Evolutionary conservation across 2,113 vertebrate genomes (phyloP).

Genomic region (Cavia porcellus): DNA sequence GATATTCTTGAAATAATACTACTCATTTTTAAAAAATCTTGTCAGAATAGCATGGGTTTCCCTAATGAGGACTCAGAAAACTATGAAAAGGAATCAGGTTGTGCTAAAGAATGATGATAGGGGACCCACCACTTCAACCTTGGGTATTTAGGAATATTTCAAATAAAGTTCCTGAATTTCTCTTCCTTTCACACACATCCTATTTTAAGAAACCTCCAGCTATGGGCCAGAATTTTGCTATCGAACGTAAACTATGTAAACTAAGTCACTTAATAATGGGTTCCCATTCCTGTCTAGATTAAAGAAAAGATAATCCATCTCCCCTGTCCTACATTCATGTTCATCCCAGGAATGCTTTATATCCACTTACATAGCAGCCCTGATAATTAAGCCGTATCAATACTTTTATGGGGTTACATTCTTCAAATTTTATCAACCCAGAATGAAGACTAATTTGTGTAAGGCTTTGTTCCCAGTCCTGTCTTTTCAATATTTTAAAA

Average conservation of each 20-base stretch:
- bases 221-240: neutral
- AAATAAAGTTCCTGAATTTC: neutral
- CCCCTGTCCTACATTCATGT: neutral
- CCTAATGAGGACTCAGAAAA: constrained; percentile 12
- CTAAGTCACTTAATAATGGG: neutral
- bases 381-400: neutral
- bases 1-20: neutral
- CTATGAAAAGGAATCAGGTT: neutral
- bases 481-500: constrained; percentile 17
- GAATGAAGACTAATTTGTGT: neutral
- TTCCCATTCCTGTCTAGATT: neutral
- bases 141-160: neutral
- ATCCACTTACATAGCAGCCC: neutral
- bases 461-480: neutral
- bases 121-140: neutral
- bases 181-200: neutral
- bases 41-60: neutral
- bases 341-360: neutral
- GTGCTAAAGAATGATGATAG: neutral
- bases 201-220: neutral
- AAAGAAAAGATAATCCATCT: neutral
- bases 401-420: neutral
- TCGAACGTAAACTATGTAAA: constrained; percentile 29
- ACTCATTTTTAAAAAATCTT: neutral
- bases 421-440: constrained; percentile 16